These are phyloP conservation scores for Barnardius zonarius DNA, from an alignment of 2,113 vertebrate genomes.

Conservation along the genomic window DNA sequence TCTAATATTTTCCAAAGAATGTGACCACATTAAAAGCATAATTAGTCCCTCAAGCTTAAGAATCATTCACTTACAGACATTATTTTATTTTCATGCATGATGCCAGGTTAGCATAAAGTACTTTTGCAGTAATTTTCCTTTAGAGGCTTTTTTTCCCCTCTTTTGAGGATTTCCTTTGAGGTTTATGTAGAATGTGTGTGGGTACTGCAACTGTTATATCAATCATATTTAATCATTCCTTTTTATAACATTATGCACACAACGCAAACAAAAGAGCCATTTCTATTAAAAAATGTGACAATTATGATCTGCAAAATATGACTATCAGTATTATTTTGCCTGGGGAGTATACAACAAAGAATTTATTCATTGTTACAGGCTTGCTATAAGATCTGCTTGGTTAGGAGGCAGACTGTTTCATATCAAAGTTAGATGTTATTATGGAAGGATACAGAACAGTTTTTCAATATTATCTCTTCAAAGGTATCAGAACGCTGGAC, in stretches of 20 bases:
- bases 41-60: constrained; percentile 55
- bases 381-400: neutral
- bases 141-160: neutral
- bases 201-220: constrained; percentile 18
- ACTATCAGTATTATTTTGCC: neutral
- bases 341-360: neutral
- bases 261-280: neutral
- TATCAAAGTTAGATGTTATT: neutral
- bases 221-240: constrained; percentile 22
- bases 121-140: constrained; percentile 58
- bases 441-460: neutral
- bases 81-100: constrained; percentile 56
- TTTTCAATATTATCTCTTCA: constrained; percentile 23
- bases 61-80: constrained; percentile 10
- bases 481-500: constrained; percentile 7
- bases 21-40: constrained; percentile 56
- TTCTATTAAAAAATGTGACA: neutral
- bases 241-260: neutral
- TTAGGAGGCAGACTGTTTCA: neutral
- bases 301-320: neutral
- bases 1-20: constrained; percentile 67
- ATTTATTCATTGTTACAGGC: neutral
- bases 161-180: constrained; percentile 55
- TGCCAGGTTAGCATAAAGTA: constrained; percentile 40
- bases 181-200: constrained; percentile 21